Percentiles rank a stretch among this genome's conserved stretches.
phyloP scores from a whole-genome alignment of 2,888 invertebrate species.

The Stenodera caucasica region DNA sequence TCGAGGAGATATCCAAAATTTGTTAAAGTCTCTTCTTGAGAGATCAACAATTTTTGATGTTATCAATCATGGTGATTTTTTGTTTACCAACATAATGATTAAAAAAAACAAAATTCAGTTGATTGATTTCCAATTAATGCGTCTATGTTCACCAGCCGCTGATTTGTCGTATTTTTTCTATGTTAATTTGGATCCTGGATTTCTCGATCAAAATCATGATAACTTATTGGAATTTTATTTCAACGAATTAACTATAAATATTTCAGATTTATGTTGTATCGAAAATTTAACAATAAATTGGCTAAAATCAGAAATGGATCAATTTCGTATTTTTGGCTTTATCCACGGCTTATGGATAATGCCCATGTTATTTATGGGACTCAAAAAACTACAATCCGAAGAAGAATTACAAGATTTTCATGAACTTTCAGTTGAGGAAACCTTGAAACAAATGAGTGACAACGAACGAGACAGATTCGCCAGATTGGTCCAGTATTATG shows the following conservation, averaged over 20 bases:
- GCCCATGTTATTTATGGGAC: neutral
- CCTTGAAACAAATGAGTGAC: neutral
- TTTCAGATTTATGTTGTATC: neutral
- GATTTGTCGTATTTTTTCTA: conserved; percentile 11
- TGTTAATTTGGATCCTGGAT: conserved; percentile 4
- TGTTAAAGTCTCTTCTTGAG: neutral
- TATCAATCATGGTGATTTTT: conserved; percentile 5
- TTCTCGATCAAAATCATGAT: neutral
- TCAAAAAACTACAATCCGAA: neutral
- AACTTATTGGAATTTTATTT: conserved; percentile 1
- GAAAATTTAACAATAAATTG: conserved; percentile 5
- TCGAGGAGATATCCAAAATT: neutral
- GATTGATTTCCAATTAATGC: conserved; percentile 9
- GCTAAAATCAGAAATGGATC: conserved; percentile 7
- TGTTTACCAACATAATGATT: neutral
- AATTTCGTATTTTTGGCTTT: conserved; percentile 6
- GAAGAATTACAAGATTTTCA: neutral
- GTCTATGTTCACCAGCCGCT: conserved; percentile 6
- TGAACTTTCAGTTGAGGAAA: neutral
- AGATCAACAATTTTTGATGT: neutral
- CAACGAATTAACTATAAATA: neutral
- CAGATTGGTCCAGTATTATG: neutral
- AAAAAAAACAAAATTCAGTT: neutral
- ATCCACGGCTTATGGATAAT: conserved; percentile 6
- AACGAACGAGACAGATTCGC: neutral